Evolutionary conservation across 1,140 invertebrate genomes (phyloP), one percentile per base, ranked within the genome.

Genomic region (Meloidogyne hapla): DNA sequence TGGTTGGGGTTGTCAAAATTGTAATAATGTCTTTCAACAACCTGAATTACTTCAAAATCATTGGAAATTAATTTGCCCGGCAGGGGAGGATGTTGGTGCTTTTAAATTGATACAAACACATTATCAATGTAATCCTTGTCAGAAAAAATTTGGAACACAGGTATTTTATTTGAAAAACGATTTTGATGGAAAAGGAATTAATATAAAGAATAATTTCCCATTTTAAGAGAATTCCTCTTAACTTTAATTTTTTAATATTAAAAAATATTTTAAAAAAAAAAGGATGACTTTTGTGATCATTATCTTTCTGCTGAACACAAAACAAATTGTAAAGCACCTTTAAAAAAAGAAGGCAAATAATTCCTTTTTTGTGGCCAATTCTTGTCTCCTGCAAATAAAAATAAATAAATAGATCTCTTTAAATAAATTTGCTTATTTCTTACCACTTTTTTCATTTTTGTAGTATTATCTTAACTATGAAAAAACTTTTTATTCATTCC

Each of bases 21-120:
- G 85, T 74, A 71, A 69, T 28, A 82, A 85, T 74, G 85, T 87
- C 5, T 86, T 86, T 85, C 85, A 86, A 74, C 71, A 80, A 48
- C 79, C 85, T 70, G 40, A 69, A 28, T 72, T 80, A 48, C 78
- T 87, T 26, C 78, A 80, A 64, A 81, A 81, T 64, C 85, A 86
- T 79, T 86, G 87, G 80, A 80, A 83, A 74, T 48, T 81, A 38
- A 76, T 87, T 26, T 87, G 86, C 33, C 79, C 63, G 15, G 69
- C 45, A 10, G 73, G 74, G 10, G 72, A 67, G 62, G 81, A 84
- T 26, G n/a, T 56, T 56, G 81, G 82, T 15, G 28, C 74, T 21
- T 86, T 86, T 63, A 77, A 75, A 42, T 75, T 86, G 42, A 74
- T 87, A 21, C 85, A 86, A 74, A 82, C 67, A 6, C 85, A 86